phyloP scores from a whole-genome alignment of 2,888 invertebrate genomes.

The Leptopterna dolabrata region DNA sequence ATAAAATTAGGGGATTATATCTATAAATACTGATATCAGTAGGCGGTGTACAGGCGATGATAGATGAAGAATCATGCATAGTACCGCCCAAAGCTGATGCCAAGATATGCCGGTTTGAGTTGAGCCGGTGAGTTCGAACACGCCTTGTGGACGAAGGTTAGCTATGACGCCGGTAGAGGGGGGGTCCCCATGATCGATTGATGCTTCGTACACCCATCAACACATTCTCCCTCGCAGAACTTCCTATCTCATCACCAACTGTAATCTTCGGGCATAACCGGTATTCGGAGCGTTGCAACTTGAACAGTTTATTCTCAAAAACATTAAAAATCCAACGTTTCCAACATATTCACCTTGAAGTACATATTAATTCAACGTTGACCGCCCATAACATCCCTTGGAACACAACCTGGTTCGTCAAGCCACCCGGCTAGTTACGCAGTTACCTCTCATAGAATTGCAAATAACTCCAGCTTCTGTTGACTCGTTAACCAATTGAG shows the following conservation, averaged over 20 bases:
- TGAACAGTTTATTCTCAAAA: not conserved
- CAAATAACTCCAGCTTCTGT: slow-evolving; percentile 14
- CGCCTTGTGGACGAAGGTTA: not conserved
- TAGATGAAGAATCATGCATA: too few relatives aligned
- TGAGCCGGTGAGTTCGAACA: slow-evolving; percentile 27
- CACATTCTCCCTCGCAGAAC: not conserved
- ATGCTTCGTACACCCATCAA: slow-evolving; percentile 42
- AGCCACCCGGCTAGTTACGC: slow-evolving; percentile 19
- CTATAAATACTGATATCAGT: too few relatives aligned
- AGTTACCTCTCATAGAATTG: slow-evolving; percentile 39
- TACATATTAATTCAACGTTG: not conserved
- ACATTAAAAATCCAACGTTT: not conserved
- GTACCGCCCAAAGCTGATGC: not conserved
- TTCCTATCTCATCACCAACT: not conserved
- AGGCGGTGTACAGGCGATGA: too few relatives aligned
- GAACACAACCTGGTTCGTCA: not conserved
- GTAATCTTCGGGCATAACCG: not conserved
- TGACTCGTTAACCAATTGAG: slow-evolving; percentile 18
- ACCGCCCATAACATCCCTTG: not conserved
- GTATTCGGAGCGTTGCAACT: not conserved
- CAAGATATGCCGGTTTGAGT: slow-evolving; percentile 6
- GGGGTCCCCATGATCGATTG: slow-evolving; percentile 29
- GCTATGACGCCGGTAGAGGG: not conserved
- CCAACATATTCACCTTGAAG: not conserved
- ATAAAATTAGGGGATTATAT: too few relatives aligned